Conservation (phyloP, 2,888 invertebrate species). For the Troglohyphantes excavatus region DNA sequence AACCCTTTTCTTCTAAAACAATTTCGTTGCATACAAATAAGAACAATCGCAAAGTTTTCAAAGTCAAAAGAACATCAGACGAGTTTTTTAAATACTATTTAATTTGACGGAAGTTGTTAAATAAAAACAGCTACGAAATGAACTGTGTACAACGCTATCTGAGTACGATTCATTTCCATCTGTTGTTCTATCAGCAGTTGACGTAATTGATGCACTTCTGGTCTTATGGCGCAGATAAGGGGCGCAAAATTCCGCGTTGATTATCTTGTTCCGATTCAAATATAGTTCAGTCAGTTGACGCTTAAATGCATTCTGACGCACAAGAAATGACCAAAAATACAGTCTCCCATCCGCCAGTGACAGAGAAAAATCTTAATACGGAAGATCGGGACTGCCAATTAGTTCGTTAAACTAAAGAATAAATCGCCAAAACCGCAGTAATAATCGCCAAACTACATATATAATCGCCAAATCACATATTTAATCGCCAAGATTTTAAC, state of each 20-base stretch:
- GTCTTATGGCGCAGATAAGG: neutral
- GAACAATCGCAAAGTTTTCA: too few relatives aligned
- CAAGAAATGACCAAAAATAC: neutral
- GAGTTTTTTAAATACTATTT: too few relatives aligned
- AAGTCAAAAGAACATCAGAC: too few relatives aligned
- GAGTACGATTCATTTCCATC: neutral
- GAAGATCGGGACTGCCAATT: neutral
- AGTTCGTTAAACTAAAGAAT: too few relatives aligned
- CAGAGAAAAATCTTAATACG: neutral
- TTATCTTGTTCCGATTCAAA: conserved; percentile 19
- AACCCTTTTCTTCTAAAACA: too few relatives aligned
- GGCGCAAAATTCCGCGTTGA: neutral
- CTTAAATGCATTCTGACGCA: conserved; percentile 16
- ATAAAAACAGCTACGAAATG: too few relatives aligned
- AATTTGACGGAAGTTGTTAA: too few relatives aligned
- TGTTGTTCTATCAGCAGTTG: neutral
- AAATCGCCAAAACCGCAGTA: too few relatives aligned
- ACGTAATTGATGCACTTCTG: neutral
- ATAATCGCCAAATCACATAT: too few relatives aligned
- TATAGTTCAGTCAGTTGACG: neutral
- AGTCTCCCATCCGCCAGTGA: neutral
- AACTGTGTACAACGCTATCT: neutral
- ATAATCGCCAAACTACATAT: too few relatives aligned
- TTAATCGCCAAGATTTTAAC: too few relatives aligned
- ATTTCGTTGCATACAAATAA: too few relatives aligned